A percentile compares a stretch with the other conserved stretches of the same genome.
Evolutionary conservation across 1,140 invertebrate genomes (phyloP).

Genomic region (Leucophenga varia): DNA sequence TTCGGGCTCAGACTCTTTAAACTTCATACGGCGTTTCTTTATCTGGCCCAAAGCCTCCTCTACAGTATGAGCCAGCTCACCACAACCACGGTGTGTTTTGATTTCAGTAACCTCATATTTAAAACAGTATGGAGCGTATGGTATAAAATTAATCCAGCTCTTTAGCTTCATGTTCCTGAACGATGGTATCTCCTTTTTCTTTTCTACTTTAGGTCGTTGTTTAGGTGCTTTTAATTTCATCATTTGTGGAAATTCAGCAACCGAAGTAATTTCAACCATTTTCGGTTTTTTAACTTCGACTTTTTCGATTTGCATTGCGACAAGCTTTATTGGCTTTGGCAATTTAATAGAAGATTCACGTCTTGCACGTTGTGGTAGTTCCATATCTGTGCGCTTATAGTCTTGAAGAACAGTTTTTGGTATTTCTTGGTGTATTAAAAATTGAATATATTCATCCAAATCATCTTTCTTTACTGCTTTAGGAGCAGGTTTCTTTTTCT

Average conservation of each 20-base stretch:
- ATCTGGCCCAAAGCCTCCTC: constrained; percentile 43
- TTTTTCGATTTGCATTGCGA: constrained; percentile 47
- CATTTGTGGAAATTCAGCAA: constrained; percentile 46
- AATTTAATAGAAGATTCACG: constrained; percentile 34
- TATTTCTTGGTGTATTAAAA: constrained; percentile 52
- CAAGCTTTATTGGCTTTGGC: constrained; percentile 36
- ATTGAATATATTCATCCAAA: constrained; percentile 53
- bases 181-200: constrained; percentile 50
- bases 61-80: constrained; percentile 47
- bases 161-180: constrained; percentile 49
- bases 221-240: constrained; percentile 50
- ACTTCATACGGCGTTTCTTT: constrained; percentile 40
- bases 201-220: constrained; percentile 53
- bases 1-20: constrained; percentile 27
- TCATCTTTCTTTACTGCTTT: constrained; percentile 46
- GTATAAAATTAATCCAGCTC: constrained; percentile 45
- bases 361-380: constrained; percentile 42
- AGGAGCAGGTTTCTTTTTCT: constrained; percentile 28
- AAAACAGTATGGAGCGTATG: constrained; percentile 44
- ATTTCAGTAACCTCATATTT: constrained; percentile 34
- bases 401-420: constrained; percentile 50
- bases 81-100: constrained; percentile 28
- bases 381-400: constrained; percentile 43
- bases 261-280: constrained; percentile 44
- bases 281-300: constrained; percentile 37